A percentile compares a stretch with the other conserved stretches of the same genome.
Evolutionary conservation across 1,140 invertebrate species (phyloP).

Genomic region (Zaprionus ghesquierei): DNA sequence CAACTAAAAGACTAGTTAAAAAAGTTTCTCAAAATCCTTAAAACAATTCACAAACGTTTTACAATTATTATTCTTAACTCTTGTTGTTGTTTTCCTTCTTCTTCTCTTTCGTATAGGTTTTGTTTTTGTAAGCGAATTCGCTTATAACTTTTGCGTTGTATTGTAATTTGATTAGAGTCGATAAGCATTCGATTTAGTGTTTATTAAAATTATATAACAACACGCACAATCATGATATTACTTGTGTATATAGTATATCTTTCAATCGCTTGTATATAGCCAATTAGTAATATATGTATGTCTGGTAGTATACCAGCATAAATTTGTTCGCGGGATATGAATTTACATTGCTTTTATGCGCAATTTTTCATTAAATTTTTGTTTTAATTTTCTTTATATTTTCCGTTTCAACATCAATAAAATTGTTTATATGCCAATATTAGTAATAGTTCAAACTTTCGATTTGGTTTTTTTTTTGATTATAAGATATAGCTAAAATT

Average conservation of each 20-base stretch:
- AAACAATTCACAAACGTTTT: slow-evolving; percentile 34
- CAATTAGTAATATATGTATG: slow-evolving; percentile 57
- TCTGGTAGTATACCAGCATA: background rate
- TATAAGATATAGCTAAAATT: slow-evolving; percentile 64
- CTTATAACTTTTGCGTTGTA: slow-evolving; percentile 75
- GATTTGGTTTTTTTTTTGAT: slow-evolving; percentile 13
- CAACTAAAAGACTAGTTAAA: slow-evolving; percentile 69
- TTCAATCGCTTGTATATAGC: slow-evolving; percentile 65
- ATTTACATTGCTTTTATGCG: slow-evolving; percentile 59
- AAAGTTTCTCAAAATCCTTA: slow-evolving; percentile 35
- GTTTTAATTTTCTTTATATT: background rate
- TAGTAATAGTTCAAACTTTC: slow-evolving; percentile 50
- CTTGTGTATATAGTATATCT: slow-evolving; percentile 52
- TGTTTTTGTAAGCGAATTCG: slow-evolving; percentile 66
- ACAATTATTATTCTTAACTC: slow-evolving; percentile 1
- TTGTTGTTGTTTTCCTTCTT: background rate
- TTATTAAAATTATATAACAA: slow-evolving; percentile 78
- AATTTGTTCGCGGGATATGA: slow-evolving; percentile 57
- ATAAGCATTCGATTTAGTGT: slow-evolving; percentile 51
- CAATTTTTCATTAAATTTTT: slow-evolving; percentile 23
- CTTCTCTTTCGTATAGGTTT: background rate
- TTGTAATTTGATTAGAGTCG: slow-evolving; percentile 66
- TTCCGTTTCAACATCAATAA: slow-evolving; percentile 67
- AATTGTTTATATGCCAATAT: slow-evolving; percentile 75
- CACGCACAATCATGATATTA: slow-evolving; percentile 51